Base-by-base conservation (phyloP, 2,888 invertebrate species). In the Ecdyonurus torrentis region DNA sequence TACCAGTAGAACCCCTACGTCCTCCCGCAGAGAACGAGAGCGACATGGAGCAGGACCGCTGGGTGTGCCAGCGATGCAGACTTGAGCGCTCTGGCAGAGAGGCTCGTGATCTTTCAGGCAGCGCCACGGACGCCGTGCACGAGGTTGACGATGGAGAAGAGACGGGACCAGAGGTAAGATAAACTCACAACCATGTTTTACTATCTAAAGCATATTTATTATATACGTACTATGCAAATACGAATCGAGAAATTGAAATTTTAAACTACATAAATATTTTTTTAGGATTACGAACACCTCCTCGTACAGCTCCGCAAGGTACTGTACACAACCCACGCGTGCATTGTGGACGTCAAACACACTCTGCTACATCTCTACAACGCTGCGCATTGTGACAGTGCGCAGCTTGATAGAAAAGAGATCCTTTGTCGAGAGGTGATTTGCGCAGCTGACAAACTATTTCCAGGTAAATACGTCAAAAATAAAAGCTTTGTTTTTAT, bases 131-230 rank as follows among this genome's bases (percentile, higher is more conserved):
- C 2, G 65, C 66, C 2, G 62, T 67, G 19, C 60, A 61, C 19
- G 64, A 65, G 61, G 59, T 68, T 15, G 64, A 67, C 52, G 64
- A 66, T 52, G 59, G 61, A 58, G 65, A 66, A 15, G 63, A 62
- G 18, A 52, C 61, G 2, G 59, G 24, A n/a, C 60, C 59, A 7
- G 68, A 68, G 60, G n/a, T n/a, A n/a, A n/a, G n/a, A n/a, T n/a
- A n/a, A n/a, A n/a, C n/a, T n/a, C n/a, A n/a, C n/a, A n/a, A n/a
- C n/a, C n/a, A n/a, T n/a, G n/a, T n/a, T n/a, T n/a, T n/a, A n/a
- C n/a, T n/a, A n/a, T n/a, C n/a, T n/a, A n/a, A n/a, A n/a, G n/a
- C n/a, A n/a, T n/a, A n/a, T n/a, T n/a, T n/a, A n/a, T n/a, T n/a
- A n/a, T n/a, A n/a, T n/a, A n/a, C n/a, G n/a, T n/a, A n/a, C n/a